Conservation (phyloP, 2,888 invertebrate genomes). For the Pteria penguin region DNA sequence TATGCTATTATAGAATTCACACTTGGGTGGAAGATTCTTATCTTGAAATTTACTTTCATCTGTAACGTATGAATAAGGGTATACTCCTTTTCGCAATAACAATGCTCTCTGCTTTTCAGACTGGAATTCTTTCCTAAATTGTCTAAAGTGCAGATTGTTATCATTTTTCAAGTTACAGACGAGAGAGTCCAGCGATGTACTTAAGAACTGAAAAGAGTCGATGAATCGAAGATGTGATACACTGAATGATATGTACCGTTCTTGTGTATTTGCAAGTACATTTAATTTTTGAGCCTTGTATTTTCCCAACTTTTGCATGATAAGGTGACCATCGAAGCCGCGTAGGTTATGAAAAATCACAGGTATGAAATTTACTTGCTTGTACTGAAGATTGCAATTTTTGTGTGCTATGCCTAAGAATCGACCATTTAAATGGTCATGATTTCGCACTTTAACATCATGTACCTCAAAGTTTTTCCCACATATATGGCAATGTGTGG, state of each 20-base stretch:
- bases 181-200: background rate
- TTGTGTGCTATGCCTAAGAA: conserved; percentile 24
- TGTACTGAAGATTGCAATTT: conserved; percentile 22
- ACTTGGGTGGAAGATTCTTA: conserved; percentile 31
- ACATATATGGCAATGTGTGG: conserved; percentile 34
- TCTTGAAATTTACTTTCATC: conserved; percentile 38
- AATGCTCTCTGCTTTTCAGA: background rate
- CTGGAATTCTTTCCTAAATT: background rate
- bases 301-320: conserved; percentile 17
- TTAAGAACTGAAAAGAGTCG: background rate
- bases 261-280: conserved; percentile 24
- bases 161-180: background rate
- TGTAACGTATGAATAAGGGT: conserved; percentile 45
- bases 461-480: conserved; percentile 6
- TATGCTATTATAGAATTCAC: conserved; percentile 1
- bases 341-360: conserved; percentile 35
- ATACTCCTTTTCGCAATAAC: conserved; percentile 16
- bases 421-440: conserved; percentile 21
- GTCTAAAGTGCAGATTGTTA: background rate
- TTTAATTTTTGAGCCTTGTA: conserved; percentile 21
- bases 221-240: background rate
- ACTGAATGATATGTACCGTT: conserved; percentile 29
- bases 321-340: conserved; percentile 29
- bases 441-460: conserved; percentile 26
- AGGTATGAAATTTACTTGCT: conserved; percentile 24